Base-by-base conservation (phyloP, 2,113 vertebrate genomes). In the Eulemur rufifrons region DNA sequence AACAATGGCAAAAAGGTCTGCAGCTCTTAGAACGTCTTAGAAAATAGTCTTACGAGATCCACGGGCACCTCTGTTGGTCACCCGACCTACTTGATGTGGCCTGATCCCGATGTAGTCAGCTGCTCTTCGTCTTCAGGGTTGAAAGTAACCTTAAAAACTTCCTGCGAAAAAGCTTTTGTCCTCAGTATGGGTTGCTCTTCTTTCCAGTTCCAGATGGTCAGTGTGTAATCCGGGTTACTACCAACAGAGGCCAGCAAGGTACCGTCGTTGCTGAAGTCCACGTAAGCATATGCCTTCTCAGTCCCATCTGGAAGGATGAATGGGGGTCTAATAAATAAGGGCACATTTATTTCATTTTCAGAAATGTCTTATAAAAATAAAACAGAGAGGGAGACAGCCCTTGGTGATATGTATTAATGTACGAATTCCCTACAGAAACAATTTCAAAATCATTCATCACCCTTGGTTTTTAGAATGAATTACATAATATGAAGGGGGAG, bases 131-230 rank as follows among this genome's bases (percentile, higher is more conserved):
- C 98, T 95, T 99, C 99, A 8, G 99, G 98, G 82, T 99, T 99
- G 98, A 99, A 99, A 45, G 98, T 99, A 96, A 99, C 98, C 68
- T 98, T 98, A 98, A 99, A 99, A 83, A 99, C 98, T n/a, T 99
- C 99, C 98, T 99, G 99, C 54, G 99, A 99, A 97, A 99, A 99
- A 54, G 99, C 99, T 98, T 99, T 99, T 91, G 98, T 99, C 94
- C 99, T 99, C 96, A 99, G 94, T 82, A 98, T 88, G 93, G 99
- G 99, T 91, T 99, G 98, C 96, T 99, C 99, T 94, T 99, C 98
- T 94, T 97, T 99, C 99, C 99, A 99, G 54, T 99, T 98, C 99
- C 99, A 99, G 78, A 99, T 97, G 4, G 99, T 99, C 96, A 99
- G 93, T 96, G 98, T 99, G 94, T 99, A 99, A 97, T 99, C 99